Evolutionary conservation across 1,140 invertebrate genomes (phyloP).

Genomic region (Hydropsyche tenuis): DNA sequence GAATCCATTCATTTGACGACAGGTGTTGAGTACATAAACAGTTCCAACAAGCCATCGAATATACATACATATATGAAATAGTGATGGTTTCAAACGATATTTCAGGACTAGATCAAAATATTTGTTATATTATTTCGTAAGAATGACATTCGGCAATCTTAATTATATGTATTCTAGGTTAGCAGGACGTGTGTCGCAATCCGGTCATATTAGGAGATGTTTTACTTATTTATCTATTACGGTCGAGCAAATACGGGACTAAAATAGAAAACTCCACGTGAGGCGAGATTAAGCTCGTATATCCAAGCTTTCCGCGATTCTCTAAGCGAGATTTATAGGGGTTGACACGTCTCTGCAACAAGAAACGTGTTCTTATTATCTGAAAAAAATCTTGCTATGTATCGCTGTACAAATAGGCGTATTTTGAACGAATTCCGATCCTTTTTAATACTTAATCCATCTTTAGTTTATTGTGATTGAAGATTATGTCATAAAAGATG

Average conservation of each 20-base stretch:
- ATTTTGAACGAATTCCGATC: background rate
- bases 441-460: background rate
- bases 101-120: too few relatives aligned
- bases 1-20: background rate
- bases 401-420: background rate
- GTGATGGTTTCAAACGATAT: background rate
- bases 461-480: background rate
- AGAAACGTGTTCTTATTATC: constrained; percentile 4
- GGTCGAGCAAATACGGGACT: background rate
- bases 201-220: background rate
- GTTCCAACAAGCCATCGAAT: background rate
- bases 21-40: background rate
- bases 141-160: too few relatives aligned
- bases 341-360: constrained; percentile 10
- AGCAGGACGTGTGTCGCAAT: background rate
- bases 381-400: background rate
- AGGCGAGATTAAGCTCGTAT: background rate
- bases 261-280: constrained; percentile 6
- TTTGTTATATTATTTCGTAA: too few relatives aligned
- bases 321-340: constrained; percentile 19
- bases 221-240: constrained; percentile 1
- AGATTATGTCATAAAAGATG: background rate
- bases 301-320: constrained; percentile 1
- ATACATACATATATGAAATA: background rate
- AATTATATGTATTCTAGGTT: background rate